These are phyloP conservation scores for Tachypleus tridentatus DNA, from an alignment of 1,140 invertebrate species.

Conservation along the genomic window DNA sequence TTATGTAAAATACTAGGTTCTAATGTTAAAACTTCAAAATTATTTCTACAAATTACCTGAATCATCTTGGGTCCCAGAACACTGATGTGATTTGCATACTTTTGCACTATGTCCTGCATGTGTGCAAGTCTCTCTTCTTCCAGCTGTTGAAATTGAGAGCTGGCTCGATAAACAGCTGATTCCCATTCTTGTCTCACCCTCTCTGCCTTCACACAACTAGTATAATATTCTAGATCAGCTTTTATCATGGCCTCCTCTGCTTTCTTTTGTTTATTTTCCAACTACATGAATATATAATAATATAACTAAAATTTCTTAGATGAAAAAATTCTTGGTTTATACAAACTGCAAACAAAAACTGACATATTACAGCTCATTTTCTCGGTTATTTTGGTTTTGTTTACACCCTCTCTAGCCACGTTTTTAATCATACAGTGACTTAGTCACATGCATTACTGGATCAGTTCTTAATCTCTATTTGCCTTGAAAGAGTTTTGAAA, in stretches of 20 bases:
- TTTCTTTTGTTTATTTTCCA: constrained; percentile 77
- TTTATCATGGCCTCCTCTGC: constrained; percentile 76
- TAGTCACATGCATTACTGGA: too few species aligned
- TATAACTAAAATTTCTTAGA: not conserved
- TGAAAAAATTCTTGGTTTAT: too few species aligned
- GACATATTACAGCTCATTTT: too few species aligned
- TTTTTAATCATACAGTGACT: too few species aligned
- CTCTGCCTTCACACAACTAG: constrained; percentile 74
- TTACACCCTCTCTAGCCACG: too few species aligned
- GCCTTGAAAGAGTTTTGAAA: too few species aligned
- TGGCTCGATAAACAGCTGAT: constrained; percentile 65
- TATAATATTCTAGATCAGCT: constrained; percentile 87
- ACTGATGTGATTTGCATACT: constrained; percentile 62
- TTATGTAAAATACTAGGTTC: too few species aligned
- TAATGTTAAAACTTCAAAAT: not conserved
- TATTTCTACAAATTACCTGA: constrained; percentile 24
- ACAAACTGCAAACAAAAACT: too few species aligned
- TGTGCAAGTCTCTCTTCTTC: constrained; percentile 78
- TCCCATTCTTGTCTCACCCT: constrained; percentile 83
- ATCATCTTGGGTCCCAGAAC: constrained; percentile 51
- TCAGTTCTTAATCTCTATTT: too few species aligned
- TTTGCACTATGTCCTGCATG: constrained; percentile 59
- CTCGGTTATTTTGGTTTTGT: too few species aligned
- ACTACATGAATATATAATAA: constrained; percentile 36
- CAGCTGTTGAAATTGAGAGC: constrained; percentile 52